Percentiles rank a stretch among this genome's conserved stretches.
phyloP scores from a whole-genome alignment of 1,140 invertebrate species.

The Augochlora pura region DNA sequence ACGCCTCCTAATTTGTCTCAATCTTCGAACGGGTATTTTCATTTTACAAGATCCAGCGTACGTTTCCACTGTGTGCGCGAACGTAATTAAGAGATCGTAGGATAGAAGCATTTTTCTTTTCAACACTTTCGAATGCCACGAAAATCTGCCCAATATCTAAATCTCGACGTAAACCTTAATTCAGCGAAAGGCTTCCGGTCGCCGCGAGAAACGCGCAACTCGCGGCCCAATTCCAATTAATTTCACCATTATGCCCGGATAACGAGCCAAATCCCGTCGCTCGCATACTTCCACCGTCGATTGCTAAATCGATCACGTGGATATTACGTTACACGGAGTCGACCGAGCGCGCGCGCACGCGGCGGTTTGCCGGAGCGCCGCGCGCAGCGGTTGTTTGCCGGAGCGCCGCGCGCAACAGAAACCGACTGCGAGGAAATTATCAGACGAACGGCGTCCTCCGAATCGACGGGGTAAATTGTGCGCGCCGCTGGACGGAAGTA shows the following conservation, averaged over 20 bases:
- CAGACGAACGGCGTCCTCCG: not conserved
- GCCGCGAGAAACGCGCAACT: not conserved
- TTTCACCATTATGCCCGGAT: slow-evolving; percentile 16
- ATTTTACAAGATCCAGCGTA: not conserved
- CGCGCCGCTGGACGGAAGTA: not conserved
- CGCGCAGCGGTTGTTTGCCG: too few species aligned
- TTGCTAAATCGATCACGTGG: slow-evolving; percentile 39
- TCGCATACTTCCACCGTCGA: slow-evolving; percentile 25
- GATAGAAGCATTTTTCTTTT: not conserved
- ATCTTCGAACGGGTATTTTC: not conserved
- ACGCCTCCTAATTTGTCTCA: not conserved
- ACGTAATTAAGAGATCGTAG: not conserved
- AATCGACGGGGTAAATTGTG: not conserved
- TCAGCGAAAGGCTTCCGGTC: not conserved
- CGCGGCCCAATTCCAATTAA: slow-evolving; percentile 13
- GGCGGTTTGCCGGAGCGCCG: too few species aligned
- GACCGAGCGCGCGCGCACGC: not conserved
- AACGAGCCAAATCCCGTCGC: slow-evolving; percentile 18
- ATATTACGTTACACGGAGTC: slow-evolving; percentile 24
- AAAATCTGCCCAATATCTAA: too few species aligned
- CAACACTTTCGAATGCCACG: too few species aligned
- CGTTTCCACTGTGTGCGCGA: not conserved
- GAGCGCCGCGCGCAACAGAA: too few species aligned
- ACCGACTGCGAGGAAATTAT: not conserved
- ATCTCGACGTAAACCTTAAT: too few species aligned